These are phyloP conservation scores for Pantherophis guttatus DNA, from an alignment of 2,113 vertebrate species.

Conservation along the genomic window DNA sequence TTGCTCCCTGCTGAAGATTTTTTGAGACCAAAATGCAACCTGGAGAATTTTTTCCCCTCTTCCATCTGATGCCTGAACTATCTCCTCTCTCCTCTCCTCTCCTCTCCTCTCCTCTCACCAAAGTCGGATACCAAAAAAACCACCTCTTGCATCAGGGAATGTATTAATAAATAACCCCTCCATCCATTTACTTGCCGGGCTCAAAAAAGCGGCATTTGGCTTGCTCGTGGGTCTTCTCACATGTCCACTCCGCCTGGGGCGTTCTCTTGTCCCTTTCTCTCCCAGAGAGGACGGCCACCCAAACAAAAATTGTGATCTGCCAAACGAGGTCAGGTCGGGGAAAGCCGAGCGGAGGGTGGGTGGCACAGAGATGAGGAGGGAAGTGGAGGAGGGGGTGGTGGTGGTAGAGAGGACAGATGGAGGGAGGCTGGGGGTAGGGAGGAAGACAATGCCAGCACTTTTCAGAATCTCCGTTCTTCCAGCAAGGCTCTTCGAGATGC, in stretches of 20 bases:
- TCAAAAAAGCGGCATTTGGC: constrained; percentile 16
- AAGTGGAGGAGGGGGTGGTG: background rate
- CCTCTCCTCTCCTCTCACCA: background rate
- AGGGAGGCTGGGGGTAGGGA: background rate
- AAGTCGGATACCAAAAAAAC: background rate
- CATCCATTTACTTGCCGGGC: rapidly evolving
- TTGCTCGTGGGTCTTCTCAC: background rate
- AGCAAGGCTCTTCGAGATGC: background rate
- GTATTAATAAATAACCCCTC: background rate
- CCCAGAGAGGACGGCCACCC: constrained; percentile 15
- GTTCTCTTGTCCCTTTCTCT: constrained; percentile 25
- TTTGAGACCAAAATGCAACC: background rate
- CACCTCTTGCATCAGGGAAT: constrained; percentile 6
- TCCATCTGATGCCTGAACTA: background rate
- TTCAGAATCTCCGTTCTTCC: rapidly evolving
- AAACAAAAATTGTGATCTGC: constrained; percentile 33
- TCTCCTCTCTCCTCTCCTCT: background rate
- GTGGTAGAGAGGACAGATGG: background rate
- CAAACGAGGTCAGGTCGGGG: constrained; percentile 33
- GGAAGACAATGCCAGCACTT: background rate
- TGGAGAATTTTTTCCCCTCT: background rate
- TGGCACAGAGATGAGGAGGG: background rate
- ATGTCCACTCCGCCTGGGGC: background rate
- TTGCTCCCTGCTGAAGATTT: constrained; percentile 27
- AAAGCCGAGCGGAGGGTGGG: background rate